Evolutionary conservation across 2,888 invertebrate genomes (phyloP), one percentile per base, ranked within the genome.

Genomic region (Iselma pallidipennis): DNA sequence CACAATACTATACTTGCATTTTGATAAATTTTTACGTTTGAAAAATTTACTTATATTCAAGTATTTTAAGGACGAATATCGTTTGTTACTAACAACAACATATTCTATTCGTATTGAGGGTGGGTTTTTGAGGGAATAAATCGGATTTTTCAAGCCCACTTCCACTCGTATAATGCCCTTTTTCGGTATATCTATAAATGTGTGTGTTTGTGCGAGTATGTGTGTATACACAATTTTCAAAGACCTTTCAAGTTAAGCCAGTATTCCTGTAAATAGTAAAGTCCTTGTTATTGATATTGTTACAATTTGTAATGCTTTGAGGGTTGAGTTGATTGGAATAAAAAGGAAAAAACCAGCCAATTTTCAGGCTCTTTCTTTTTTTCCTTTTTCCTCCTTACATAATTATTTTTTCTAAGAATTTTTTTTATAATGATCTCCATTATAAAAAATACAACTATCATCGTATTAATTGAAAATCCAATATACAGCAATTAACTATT

Each of bases 391-490:
- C n/a, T n/a, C n/a, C n/a, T n/a, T n/a, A n/a, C n/a, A 31, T 16
- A 16, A 37, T 37, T 16, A 37, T 37, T 9, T 37, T 9, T 29
- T 4, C 59, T 61, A 63, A 65, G n/a, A n/a, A n/a, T n/a, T n/a
- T n/a, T n/a, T n/a, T n/a, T n/a, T 69, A 68, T 69, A 65, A 61
- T 66, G 65, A 37, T 55, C 48, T 33, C 66, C 65, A 68, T 71
- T 71, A 67, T 68, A 64, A 84, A 86, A 69, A 86, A 85, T 81
- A 82, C 82, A 83, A 86, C 83, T 85, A 85, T 86, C 86, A 86
- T 86, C 85, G 83, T 85, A 82, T 85, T 85, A 86, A 86, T 86
- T 86, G 85, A 83, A 86, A 86, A 85, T 85, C 86, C 85, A 86
- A 86, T 86, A 85, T 85, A 82, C 78, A 83, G 84, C 85, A 86